Percentiles rank a stretch among this genome's conserved stretches.
Conservation (phyloP, 2,888 invertebrate genomes). For the Parapristionchus giblindavisi region DNA sequence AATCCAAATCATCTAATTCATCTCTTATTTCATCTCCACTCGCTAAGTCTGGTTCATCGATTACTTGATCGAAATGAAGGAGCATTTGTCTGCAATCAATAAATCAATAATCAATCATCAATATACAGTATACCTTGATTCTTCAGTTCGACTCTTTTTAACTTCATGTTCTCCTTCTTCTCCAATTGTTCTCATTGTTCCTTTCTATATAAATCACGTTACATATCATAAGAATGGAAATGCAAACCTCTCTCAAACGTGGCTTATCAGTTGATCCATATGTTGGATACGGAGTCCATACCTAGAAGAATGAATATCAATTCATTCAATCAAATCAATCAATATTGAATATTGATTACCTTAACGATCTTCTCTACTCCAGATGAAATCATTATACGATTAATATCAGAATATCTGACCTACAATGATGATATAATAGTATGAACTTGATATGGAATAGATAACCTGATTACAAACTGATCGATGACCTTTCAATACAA, state of each 20-base stretch:
- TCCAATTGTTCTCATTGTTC: not conserved
- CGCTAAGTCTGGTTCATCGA: not conserved
- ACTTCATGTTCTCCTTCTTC: not conserved
- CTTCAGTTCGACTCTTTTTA: not conserved
- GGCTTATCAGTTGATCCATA: no score
- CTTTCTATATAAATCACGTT: not conserved
- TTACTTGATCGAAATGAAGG: not conserved
- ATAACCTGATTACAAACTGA: no score
- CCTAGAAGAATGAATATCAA: no score
- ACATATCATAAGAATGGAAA: not conserved
- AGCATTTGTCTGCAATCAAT: conserved; percentile 13
- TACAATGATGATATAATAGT: not conserved
- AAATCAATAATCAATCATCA: not conserved
- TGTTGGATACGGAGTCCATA: no score
- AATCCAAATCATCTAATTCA: not conserved
- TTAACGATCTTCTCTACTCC: conserved; percentile 95
- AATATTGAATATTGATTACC: conserved; percentile 72
- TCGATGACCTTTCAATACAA: no score
- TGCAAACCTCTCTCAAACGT: conserved; percentile 1
- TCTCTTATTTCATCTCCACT: not conserved
- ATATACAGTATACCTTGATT: conserved; percentile 3
- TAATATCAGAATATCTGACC: no score
- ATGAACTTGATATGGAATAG: no score
- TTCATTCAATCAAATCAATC: no score
- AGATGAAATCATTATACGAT: conserved; percentile 89